Evolutionary conservation across 2,797 vertebrate genomes (phyloP), one percentile per base, ranked within the genome.

Genomic region (Onychomys torridus): DNA sequence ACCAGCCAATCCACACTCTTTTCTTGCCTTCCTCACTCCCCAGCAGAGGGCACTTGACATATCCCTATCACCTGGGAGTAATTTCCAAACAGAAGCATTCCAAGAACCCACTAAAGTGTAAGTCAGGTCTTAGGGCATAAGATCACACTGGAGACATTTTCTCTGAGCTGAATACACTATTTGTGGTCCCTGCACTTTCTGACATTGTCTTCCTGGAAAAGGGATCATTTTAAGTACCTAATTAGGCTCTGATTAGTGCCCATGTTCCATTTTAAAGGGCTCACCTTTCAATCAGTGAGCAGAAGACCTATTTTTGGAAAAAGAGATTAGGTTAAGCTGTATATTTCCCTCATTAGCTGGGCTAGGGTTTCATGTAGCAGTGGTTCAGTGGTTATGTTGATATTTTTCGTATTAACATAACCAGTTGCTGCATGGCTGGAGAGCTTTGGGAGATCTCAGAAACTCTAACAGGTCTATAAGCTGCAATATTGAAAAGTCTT

Each of bases 201-300:
- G 75, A 69, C 9, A 37, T 0, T 67, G n/a, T 84, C 40, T 97
- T 94, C 69, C 79, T 90, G 43, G 71, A 93, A 61, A 90, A 88
- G 37, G 25, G n/a, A 34, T 87, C 6, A 55, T 63, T 95, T 95
- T 93, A 84, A 86, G 71, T 40, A 71, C 0, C 21, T 65, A 43
- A 91, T 93, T 67, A 76, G 75, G 6, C 17, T 81, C 52, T 65
- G 82, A 52, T 61, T 89, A 86, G 52, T 91, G 29, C 34, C 43
- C 21, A 82, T 13, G 69, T 43, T 93, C 49, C 37, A 81, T 92
- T 96, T 78, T 87, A 76, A 84, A 84, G 67, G 17, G 65, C 13
- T 75, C 87, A 34, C 3, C 27, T 94, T 89, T 37, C 6, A 83
- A 88, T 21, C 34, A 13, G 49, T 32, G 57, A n/a, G 43, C 7